Conservation (phyloP, 2,797 vertebrate species). For the Chiroxiphia lanceolata region DNA sequence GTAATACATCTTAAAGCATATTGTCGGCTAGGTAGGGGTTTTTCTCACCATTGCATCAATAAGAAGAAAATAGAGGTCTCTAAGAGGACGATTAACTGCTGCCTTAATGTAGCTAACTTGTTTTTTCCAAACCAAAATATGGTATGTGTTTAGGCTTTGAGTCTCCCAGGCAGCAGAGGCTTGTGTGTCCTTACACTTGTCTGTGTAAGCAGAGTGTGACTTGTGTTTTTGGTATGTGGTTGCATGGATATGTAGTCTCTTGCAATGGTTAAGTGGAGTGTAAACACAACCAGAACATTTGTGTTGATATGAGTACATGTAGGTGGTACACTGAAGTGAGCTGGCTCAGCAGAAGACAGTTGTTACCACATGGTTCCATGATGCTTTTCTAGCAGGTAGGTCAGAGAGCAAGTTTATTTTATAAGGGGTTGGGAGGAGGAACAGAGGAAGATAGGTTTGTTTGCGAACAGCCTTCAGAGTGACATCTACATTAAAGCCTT, state of each 20-base stretch:
- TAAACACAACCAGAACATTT: background rate
- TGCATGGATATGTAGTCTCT: background rate
- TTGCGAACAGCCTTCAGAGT: background rate
- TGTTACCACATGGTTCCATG: background rate
- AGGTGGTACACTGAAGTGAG: background rate
- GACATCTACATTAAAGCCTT: background rate
- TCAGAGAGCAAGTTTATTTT: background rate
- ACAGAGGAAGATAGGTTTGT: background rate
- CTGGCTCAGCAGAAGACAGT: background rate
- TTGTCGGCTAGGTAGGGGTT: background rate
- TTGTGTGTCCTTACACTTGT: background rate
- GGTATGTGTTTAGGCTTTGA: conserved; percentile 13
- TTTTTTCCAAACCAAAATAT: background rate
- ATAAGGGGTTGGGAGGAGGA: background rate
- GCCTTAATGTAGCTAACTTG: background rate
- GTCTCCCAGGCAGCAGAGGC: background rate
- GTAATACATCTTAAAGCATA: background rate
- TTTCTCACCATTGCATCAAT: background rate
- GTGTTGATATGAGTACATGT: background rate
- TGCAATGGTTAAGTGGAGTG: background rate
- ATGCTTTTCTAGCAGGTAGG: background rate
- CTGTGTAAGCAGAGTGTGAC: background rate
- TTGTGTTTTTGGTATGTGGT: background rate
- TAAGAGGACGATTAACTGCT: background rate
- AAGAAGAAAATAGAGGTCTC: background rate